phyloP scores from a whole-genome alignment of 2,113 vertebrate species.

The Guaruba guarouba region DNA sequence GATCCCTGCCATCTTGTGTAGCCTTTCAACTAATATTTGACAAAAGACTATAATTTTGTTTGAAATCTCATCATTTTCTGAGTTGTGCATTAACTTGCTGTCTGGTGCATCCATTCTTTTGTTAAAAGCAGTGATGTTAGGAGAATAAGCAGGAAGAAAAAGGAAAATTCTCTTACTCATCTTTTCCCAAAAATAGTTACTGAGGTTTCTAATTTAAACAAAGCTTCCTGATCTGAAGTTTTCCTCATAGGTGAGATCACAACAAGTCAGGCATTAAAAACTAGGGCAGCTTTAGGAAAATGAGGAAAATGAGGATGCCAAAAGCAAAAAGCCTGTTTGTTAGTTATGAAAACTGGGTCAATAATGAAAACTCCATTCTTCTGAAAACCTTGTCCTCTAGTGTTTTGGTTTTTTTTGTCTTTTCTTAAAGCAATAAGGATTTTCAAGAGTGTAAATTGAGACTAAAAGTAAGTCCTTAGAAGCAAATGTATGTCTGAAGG shows the following conservation, averaged over 20 bases:
- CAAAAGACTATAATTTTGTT: conserved; percentile 13
- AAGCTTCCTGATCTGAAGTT: neutral
- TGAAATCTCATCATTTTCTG: neutral
- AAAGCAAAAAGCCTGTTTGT: neutral
- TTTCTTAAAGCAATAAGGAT: neutral
- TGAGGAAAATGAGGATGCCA: neutral
- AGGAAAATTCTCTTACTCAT: neutral
- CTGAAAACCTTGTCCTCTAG: neutral
- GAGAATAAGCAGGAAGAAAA: neutral
- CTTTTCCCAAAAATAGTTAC: neutral
- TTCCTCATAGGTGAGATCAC: neutral
- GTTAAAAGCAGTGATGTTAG: neutral
- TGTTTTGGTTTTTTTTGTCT: neutral
- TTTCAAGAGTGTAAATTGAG: neutral
- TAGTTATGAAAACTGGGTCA: neutral
- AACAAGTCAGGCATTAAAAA: neutral
- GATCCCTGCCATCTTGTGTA: conserved; percentile 6
- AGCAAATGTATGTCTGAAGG: neutral
- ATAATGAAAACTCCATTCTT: neutral
- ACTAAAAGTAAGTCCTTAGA: neutral
- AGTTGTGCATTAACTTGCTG: neutral
- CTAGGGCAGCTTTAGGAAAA: neutral
- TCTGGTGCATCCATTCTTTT: neutral
- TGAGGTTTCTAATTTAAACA: neutral
- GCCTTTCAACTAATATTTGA: conserved; percentile 1